Conservation (phyloP, 2,797 vertebrate species). For the Meriones psammophilus region DNA sequence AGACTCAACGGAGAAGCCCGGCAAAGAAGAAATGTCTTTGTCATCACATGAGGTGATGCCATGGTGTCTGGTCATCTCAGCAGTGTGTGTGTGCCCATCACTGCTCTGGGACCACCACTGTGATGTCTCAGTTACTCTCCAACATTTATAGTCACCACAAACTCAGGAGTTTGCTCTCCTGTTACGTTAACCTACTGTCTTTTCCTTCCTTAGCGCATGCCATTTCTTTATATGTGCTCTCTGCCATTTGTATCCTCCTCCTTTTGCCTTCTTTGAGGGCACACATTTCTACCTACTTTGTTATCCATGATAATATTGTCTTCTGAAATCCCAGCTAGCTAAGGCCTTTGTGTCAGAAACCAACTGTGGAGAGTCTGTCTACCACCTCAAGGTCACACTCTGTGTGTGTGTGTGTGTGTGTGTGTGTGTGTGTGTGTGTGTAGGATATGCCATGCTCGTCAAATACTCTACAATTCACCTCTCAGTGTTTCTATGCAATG, state of each 20-base stretch:
- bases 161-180: not conserved
- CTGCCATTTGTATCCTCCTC: not conserved
- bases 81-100: not conserved
- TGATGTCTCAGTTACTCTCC: not conserved
- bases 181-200: fast-evolving
- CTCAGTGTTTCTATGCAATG: not conserved
- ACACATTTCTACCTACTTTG: not conserved
- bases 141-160: not conserved
- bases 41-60: not conserved
- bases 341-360: not conserved
- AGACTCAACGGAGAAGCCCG: not conserved
- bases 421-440: not conserved
- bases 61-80: not conserved
- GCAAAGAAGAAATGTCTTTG: not conserved
- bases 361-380: not conserved
- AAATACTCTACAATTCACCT: not conserved
- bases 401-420: not conserved
- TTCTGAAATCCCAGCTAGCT: not conserved
- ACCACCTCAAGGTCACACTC: not conserved
- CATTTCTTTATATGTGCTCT: not conserved
- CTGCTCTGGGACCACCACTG: not conserved
- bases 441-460: not conserved
- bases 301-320: not conserved
- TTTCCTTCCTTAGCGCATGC: not conserved
- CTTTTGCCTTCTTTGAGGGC: not conserved